phyloP scores from a whole-genome alignment of 1,140 invertebrate genomes.

The Pteromalus puparum region DNA sequence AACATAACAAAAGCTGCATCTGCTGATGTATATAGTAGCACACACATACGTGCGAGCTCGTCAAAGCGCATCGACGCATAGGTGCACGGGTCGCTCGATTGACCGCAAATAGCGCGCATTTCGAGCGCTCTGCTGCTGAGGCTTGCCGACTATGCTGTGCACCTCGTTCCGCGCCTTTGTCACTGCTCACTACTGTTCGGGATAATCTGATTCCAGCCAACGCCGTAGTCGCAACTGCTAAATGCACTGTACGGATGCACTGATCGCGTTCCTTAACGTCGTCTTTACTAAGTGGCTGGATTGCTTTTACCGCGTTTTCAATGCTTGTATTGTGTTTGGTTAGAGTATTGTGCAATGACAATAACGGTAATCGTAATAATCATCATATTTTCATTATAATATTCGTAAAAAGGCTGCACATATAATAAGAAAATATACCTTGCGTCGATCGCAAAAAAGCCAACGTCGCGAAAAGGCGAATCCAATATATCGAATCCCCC shows the following conservation, averaged over 20 bases:
- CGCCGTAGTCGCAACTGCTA: not conserved
- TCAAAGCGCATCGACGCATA: not conserved
- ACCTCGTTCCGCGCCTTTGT: not conserved
- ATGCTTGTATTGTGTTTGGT: no score
- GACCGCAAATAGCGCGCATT: conserved; percentile 3
- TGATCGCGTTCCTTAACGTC: not conserved
- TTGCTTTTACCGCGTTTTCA: not conserved
- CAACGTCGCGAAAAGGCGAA: no score
- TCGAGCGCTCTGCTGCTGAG: not conserved
- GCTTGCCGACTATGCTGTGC: not conserved
- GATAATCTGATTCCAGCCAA: conserved; percentile 14
- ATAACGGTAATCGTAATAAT: no score
- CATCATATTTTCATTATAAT: no score
- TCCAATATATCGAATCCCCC: no score
- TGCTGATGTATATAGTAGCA: not conserved
- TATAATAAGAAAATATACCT: no score
- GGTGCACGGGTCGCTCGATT: not conserved
- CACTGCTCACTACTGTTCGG: not conserved
- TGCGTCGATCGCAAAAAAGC: no score
- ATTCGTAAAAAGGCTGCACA: no score
- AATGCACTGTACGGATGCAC: not conserved
- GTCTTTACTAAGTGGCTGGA: not conserved
- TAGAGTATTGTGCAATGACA: no score
- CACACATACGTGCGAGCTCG: not conserved
- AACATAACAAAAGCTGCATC: not conserved